A percentile compares a stretch with the other conserved stretches of the same genome.
These are phyloP conservation scores for Rhodinocichla rosea DNA, from an alignment of 2,113 vertebrate species.

Conservation along the genomic window DNA sequence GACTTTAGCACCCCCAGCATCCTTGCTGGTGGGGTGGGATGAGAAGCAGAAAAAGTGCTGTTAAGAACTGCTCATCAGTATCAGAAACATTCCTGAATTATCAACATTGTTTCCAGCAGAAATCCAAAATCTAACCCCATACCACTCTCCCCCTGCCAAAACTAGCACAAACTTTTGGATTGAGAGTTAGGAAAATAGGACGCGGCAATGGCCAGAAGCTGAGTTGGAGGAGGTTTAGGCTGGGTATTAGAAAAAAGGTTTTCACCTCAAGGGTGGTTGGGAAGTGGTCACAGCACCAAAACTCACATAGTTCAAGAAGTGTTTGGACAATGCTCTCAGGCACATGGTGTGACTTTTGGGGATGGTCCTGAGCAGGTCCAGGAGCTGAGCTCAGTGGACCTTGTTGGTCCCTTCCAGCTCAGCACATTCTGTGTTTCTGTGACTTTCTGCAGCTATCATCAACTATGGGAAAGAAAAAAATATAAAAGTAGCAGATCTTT, in stretches of 20 bases:
- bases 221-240: background rate
- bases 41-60: background rate
- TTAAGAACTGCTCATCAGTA: background rate
- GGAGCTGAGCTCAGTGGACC: background rate
- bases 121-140: background rate
- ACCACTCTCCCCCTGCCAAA: background rate
- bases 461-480: background rate
- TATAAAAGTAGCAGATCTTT: background rate
- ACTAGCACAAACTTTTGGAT: background rate
- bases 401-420: background rate
- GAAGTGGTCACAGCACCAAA: background rate
- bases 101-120: background rate
- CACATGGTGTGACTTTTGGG: background rate
- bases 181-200: background rate
- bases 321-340: background rate
- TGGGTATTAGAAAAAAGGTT: background rate
- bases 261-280: accelerated
- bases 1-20: background rate
- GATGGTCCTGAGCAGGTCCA: background rate
- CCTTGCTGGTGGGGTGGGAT: background rate
- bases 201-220: background rate
- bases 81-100: background rate
- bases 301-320: background rate
- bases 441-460: background rate
- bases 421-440: background rate